These are phyloP conservation scores for Cephalopholis sonnerati DNA, from an alignment of 2,113 vertebrate genomes.

Conservation along the genomic window DNA sequence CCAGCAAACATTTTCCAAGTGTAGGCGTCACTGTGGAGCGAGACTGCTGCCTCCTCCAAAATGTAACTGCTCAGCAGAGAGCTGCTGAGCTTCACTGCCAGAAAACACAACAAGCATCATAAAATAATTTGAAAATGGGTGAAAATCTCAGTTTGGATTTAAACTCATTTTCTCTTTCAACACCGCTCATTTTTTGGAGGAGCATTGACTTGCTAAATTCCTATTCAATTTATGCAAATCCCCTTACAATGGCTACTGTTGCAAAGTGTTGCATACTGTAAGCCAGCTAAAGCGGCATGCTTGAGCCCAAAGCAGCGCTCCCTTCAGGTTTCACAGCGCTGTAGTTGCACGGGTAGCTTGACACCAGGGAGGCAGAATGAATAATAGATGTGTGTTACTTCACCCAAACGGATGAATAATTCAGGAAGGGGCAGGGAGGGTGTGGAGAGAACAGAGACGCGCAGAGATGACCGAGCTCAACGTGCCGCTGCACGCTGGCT, in stretches of 20 bases:
- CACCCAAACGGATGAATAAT: constrained; percentile 69
- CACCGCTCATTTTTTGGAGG: neutral
- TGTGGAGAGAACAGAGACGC: constrained; percentile 29
- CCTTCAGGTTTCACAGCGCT: constrained; percentile 53
- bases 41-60: constrained; percentile 7
- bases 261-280: constrained; percentile 58
- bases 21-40: neutral
- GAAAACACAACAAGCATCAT: constrained; percentile 22
- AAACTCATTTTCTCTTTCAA: constrained; percentile 48
- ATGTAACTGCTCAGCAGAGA: constrained; percentile 3
- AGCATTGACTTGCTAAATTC: constrained; percentile 57
- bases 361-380: constrained; percentile 62
- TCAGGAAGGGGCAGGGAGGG: constrained; percentile 41
- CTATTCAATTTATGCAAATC: constrained; percentile 67
- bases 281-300: constrained; percentile 40
- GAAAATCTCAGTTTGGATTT: constrained; percentile 52
- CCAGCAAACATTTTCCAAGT: constrained; percentile 11
- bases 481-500: constrained; percentile 6
- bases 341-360: constrained; percentile 45
- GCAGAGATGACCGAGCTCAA: constrained; percentile 34
- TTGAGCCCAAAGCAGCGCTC: constrained; percentile 54
- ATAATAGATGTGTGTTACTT: constrained; percentile 78
- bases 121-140: constrained; percentile 22
- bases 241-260: constrained; percentile 53
- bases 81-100: neutral